Base-by-base conservation (phyloP, 2,888 invertebrate genomes). In the Danaus chrysippus region DNA sequence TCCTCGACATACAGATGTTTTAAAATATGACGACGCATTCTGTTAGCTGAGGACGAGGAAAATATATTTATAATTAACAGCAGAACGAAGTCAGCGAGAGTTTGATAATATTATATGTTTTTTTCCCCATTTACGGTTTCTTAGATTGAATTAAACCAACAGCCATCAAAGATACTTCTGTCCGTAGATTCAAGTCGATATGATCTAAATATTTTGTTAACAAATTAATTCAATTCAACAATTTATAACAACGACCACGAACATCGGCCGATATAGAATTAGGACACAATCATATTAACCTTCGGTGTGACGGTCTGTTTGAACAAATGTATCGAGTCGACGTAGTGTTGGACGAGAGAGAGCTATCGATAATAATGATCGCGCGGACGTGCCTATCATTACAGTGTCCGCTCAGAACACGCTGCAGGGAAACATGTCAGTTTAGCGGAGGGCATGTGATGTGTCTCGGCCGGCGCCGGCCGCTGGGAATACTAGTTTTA, bases 301-400 rank as follows among this genome's bases (percentile, higher is more conserved):
- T 49, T 49, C 49, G n/a, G 49, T 41, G 15, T n/a, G 17, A 42
- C 6, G 54, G 15, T 55, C 6, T 56, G 55, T 59, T 63, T 59
- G 44, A 59, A 59, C 62, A 62, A 56, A 49, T 63, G 56, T 34
- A 19, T 17, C 49, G 15, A 56, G 49, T 59, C 55, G 56, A 56
- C 59, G 42, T 55, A 59, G 56, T 42, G 42, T 19, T 49, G n/a
- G 11, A 15, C 10, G 19, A 42, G 15, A 17, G 42, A 42, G 42
- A 19, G 15, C n/a, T 56, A 44, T 46, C 34, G 42, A 53, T 53
- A 41, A 23, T 34, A 63, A 56, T 56, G 56, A 13, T 56, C 59
- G 10, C 42, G 34, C 55, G 19, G 43, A n/a, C 12, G 2, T 17
- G 54, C 52, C 44, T 10, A 55, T 56, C 58, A 44, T 44, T 53